phyloP scores from a whole-genome alignment of 2,113 vertebrate species.

The Turdus rufiventris region DNA sequence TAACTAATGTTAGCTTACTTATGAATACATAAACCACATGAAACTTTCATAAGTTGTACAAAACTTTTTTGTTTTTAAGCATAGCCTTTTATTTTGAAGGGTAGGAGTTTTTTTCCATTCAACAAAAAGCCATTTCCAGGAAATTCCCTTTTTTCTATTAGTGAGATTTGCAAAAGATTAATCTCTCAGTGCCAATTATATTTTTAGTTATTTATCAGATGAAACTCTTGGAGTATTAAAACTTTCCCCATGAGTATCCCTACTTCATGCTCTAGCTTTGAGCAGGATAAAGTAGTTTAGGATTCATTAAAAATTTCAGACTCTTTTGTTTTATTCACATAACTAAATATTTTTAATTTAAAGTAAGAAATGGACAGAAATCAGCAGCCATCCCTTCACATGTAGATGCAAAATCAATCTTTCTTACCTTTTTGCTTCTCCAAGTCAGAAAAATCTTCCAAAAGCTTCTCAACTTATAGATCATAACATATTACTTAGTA shows the following conservation, averaged over 20 bases:
- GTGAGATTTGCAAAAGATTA: neutral
- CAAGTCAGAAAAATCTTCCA: neutral
- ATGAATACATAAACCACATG: accelerated
- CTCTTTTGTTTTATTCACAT: neutral
- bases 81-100: neutral
- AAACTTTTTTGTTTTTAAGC: neutral
- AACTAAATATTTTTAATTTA: neutral
- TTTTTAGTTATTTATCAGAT: neutral
- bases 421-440: neutral
- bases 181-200: neutral
- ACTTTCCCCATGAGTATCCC: neutral
- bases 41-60: neutral
- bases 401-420: neutral
- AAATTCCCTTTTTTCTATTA: neutral
- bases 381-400: neutral
- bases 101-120: neutral
- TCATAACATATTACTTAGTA: neutral
- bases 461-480: neutral
- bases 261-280: neutral
- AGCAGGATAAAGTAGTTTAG: neutral
- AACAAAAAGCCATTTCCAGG: neutral
- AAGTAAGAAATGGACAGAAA: neutral
- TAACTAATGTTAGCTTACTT: neutral
- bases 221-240: neutral
- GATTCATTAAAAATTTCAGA: neutral